Conservation (phyloP, 2,888 invertebrate genomes). For the Leucania comma region DNA sequence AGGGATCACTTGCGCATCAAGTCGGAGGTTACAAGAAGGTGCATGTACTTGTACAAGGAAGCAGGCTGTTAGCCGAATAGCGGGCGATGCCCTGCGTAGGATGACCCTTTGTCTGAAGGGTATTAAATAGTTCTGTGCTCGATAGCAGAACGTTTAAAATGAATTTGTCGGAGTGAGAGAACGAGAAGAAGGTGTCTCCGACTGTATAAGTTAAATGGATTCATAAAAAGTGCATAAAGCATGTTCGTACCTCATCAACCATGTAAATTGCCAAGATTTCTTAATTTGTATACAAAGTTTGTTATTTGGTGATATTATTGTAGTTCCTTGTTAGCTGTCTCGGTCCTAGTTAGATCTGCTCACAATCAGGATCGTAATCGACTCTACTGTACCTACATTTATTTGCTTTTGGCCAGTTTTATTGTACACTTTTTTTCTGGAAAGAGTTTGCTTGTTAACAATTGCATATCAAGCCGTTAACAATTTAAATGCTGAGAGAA, state of each 20-base stretch:
- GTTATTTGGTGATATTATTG: constrained; percentile 13
- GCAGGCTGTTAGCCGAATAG: constrained; percentile 73
- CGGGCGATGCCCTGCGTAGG: constrained; percentile 85
- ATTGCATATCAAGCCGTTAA: constrained; percentile 18
- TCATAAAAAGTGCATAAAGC: constrained; percentile 11
- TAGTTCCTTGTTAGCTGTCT: neutral
- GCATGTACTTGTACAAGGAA: constrained; percentile 71
- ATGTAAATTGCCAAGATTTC: constrained; percentile 12
- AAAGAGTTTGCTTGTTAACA: constrained; percentile 29
- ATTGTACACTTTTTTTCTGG: constrained; percentile 18
- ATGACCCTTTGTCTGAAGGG: constrained; percentile 79
- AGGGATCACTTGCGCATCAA: constrained; percentile 36
- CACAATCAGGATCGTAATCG: constrained; percentile 26
- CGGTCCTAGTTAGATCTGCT: neutral
- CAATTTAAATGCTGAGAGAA: constrained; percentile 14
- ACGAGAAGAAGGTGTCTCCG: constrained; percentile 6
- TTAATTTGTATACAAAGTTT: constrained; percentile 16
- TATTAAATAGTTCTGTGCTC: constrained; percentile 60
- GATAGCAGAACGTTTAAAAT: constrained; percentile 46
- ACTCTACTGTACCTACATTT: constrained; percentile 12
- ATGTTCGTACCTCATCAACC: constrained; percentile 6
- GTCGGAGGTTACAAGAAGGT: constrained; percentile 61
- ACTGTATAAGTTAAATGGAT: neutral
- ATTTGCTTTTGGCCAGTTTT: constrained; percentile 31
- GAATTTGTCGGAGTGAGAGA: constrained; percentile 19